These are phyloP conservation scores for Hyphantria cunea DNA, from an alignment of 1,140 invertebrate genomes.

Conservation along the genomic window DNA sequence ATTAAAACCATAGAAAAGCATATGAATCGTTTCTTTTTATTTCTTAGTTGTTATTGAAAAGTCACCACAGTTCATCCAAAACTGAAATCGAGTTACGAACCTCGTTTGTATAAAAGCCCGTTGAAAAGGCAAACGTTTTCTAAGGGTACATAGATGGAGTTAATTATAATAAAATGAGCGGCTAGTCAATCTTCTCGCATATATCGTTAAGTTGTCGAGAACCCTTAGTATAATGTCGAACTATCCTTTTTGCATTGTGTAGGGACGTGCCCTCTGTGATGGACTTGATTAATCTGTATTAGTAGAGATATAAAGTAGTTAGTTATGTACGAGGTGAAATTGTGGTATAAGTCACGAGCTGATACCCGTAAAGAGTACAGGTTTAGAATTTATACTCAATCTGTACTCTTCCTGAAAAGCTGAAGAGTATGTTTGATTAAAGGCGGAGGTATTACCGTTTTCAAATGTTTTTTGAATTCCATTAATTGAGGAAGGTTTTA, in stretches of 20 bases:
- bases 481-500: no score
- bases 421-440: background rate
- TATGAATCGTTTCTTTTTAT: no score
- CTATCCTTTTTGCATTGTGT: conserved; percentile 47
- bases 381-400: no score
- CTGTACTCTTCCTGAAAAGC: no score
- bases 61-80: no score
- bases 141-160: background rate
- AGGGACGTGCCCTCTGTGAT: conserved; percentile 41
- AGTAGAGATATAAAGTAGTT: conserved; percentile 44
- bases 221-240: conserved; percentile 36
- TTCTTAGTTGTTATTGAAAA: no score
- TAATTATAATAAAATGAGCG: conserved; percentile 23
- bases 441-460: no score
- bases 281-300: conserved; percentile 65
- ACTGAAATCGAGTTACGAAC: no score
- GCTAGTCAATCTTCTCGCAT: conserved; percentile 13
- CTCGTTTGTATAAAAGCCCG: no score
- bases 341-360: conserved; percentile 3
- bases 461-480: no score
- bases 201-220: conserved; percentile 43
- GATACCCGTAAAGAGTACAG: background rate
- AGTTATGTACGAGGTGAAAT: background rate
- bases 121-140: no score
- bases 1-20: no score